A percentile compares a stretch with the other conserved stretches of the same genome.
phyloP scores from a whole-genome alignment of 2,888 invertebrate species.

The Deilephila porcellus region DNA sequence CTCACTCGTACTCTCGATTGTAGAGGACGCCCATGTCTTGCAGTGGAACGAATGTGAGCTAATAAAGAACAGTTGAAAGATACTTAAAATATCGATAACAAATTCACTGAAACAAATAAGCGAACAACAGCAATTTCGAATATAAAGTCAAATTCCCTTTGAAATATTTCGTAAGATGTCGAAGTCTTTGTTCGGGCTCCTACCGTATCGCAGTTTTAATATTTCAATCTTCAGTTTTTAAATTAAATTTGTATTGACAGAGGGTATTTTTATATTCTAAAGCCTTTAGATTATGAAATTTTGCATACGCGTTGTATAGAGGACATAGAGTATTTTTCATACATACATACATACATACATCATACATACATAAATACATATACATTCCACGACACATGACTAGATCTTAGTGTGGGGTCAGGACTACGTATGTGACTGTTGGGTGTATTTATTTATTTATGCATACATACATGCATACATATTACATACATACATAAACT shows the following conservation, averaged over 20 bases:
- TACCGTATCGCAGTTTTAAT: constrained; percentile 13
- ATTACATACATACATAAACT: too few species aligned
- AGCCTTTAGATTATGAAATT: too few species aligned
- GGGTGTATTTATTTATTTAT: too few species aligned
- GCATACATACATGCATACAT: too few species aligned
- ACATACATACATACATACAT: too few species aligned
- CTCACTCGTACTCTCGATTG: neutral
- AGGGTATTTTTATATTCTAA: neutral
- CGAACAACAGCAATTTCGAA: neutral
- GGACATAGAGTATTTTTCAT: too few species aligned
- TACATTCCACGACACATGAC: too few species aligned
- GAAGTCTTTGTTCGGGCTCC: neutral
- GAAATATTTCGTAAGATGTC: neutral
- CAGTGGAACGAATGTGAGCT: neutral
- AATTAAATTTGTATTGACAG: constrained; percentile 23
- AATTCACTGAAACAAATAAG: neutral
- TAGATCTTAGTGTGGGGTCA: too few species aligned
- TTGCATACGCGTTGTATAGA: too few species aligned
- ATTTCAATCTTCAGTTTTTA: constrained; percentile 15
- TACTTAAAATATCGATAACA: neutral
- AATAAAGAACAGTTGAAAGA: neutral
- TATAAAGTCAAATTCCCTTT: neutral
- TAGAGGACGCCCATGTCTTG: neutral
- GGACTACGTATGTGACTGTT: too few species aligned
- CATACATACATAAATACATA: too few species aligned